A percentile compares a stretch with the other conserved stretches of the same genome.
Evolutionary conservation across 37 sponge, comb jelly and placozoan species (phyloP).

Genomic region (Cliona cf. orientalis): DNA sequence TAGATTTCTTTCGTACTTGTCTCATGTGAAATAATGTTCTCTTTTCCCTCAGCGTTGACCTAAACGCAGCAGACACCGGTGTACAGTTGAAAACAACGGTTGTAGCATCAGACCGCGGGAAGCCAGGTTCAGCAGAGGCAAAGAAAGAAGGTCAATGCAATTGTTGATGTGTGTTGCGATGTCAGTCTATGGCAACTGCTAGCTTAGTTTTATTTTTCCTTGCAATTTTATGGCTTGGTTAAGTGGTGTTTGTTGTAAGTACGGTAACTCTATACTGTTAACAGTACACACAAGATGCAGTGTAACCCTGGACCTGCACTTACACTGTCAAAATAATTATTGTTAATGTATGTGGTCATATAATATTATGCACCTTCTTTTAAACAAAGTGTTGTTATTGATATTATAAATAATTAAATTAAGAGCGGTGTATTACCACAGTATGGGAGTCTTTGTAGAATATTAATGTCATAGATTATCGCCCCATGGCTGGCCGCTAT

Average conservation of each 20-base stretch:
- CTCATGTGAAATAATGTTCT: not conserved
- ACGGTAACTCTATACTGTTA: not conserved
- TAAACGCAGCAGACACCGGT: constrained; percentile 95
- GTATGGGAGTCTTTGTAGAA: no score
- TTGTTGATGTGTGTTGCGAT: constrained; percentile 8
- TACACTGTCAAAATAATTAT: constrained; percentile 20
- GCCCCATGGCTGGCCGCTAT: no score
- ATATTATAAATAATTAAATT: no score
- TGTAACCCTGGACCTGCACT: constrained; percentile 59
- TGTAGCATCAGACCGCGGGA: constrained; percentile 42
- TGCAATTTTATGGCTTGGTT: not conserved
- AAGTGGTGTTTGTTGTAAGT: not conserved
- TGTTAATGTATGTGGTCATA: not conserved
- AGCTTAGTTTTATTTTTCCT: constrained; percentile 9
- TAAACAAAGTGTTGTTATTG: no score
- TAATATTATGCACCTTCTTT: no score
- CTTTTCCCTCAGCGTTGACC: constrained; percentile 75
- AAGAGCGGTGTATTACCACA: no score
- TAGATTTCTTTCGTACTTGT: not conserved
- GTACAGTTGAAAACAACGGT: constrained; percentile 88
- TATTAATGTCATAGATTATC: no score
- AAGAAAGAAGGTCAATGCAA: constrained; percentile 37
- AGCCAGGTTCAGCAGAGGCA: constrained; percentile 10
- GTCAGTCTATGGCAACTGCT: no score
- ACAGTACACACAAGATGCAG: not conserved